phyloP scores from a whole-genome alignment of 2,888 invertebrate genomes.

The Cheilosia urbana region DNA sequence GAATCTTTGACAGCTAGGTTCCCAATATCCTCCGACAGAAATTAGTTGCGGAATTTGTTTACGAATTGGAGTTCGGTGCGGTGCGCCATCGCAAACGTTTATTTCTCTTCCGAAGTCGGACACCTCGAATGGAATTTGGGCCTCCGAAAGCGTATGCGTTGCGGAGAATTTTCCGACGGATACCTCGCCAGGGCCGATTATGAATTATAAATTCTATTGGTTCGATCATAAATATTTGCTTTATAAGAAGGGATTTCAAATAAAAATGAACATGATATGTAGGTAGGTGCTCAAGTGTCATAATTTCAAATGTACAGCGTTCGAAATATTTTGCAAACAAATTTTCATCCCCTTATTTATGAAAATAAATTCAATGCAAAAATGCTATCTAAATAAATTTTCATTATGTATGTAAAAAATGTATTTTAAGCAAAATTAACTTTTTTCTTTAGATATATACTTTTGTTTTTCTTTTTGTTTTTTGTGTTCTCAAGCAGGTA shows the following conservation, averaged over 20 bases:
- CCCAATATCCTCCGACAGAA: too few relatives aligned
- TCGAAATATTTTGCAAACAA: conserved; percentile 51
- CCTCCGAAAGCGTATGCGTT: too few relatives aligned
- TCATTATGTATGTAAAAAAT: background rate
- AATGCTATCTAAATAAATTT: background rate
- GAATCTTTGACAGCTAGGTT: too few relatives aligned
- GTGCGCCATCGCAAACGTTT: too few relatives aligned
- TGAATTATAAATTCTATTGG: too few relatives aligned
- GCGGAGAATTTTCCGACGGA: too few relatives aligned
- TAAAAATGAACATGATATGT: conserved; percentile 29
- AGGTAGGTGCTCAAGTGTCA: background rate
- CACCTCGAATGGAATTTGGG: too few relatives aligned
- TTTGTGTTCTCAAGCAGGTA: conserved; percentile 82
- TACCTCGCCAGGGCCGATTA: too few relatives aligned
- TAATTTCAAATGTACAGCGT: background rate
- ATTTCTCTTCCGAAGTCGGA: too few relatives aligned
- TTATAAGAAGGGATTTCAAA: background rate
- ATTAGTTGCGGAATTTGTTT: too few relatives aligned
- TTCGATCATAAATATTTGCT: background rate
- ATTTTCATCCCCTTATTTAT: background rate
- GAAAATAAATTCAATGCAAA: background rate
- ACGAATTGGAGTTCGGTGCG: too few relatives aligned
- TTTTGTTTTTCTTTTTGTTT: conserved; percentile 48
- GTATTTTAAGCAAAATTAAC: conserved; percentile 30
- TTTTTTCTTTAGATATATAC: conserved; percentile 26